Percentiles rank a stretch among this genome's conserved stretches.
phyloP scores from a whole-genome alignment of 2,888 invertebrate genomes.

The Anthophora plumipes region DNA sequence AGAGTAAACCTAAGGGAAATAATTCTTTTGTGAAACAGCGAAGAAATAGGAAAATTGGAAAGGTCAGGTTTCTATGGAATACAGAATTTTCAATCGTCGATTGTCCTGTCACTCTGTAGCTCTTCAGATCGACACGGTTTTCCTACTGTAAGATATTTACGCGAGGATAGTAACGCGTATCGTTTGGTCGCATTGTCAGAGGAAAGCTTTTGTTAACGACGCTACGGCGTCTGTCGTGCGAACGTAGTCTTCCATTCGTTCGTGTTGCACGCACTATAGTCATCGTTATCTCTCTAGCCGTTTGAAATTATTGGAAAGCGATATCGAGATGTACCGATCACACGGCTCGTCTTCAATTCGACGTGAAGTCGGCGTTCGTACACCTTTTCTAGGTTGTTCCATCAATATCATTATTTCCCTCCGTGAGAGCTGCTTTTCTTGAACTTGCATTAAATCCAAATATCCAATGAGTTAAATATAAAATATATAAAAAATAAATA shows the following conservation, averaged over 20 bases:
- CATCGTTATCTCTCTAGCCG: conserved; percentile 18
- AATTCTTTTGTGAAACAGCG: no score
- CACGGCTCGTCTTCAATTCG: conserved; percentile 2
- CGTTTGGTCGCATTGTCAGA: conserved; percentile 20
- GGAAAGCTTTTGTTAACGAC: conserved; percentile 31
- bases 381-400: not conserved
- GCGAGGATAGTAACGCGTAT: conserved; percentile 11
- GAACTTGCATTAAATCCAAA: not conserved
- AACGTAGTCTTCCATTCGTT: conserved; percentile 9
- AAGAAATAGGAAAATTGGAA: no score
- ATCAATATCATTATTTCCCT: not conserved
- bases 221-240: not conserved
- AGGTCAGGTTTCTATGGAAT: no score
- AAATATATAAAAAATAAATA: not conserved
- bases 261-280: not conserved
- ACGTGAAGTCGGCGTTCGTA: conserved; percentile 8
- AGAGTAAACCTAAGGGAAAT: no score
- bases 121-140: conserved; percentile 22
- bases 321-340: conserved; percentile 22
- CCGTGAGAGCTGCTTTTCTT: not conserved
- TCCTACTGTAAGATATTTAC: conserved; percentile 47
- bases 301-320: conserved; percentile 47
- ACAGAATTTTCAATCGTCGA: no score
- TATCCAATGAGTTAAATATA: not conserved
- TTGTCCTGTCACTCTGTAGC: not conserved